Evolutionary conservation across 2,797 vertebrate species (phyloP), one percentile per base, ranked within the genome.

Genomic region (Acestrorhynchus altus): DNA sequence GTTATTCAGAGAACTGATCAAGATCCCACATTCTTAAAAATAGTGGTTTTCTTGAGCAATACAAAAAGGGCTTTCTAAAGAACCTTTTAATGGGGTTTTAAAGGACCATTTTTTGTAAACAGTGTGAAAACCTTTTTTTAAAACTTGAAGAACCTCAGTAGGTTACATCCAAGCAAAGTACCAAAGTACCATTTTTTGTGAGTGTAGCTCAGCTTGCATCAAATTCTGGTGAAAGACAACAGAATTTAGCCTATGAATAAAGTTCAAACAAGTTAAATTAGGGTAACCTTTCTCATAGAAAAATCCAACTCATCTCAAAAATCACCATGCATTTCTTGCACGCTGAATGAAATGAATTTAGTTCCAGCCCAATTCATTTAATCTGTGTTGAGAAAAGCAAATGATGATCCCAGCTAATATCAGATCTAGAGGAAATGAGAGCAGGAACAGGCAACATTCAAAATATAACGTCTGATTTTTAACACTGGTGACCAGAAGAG

Each of bases 381-480:
- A 68, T n/a, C 42, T 47, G 24, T 47, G 40, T 60, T 4, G 47
- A 20, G 28, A 47, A 24, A 60, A 39, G 28, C 24, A 18, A n/a
- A 12, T 8, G n/a, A n/a, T 64, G 42, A 40, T 28, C 47, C 57
- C 47, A 16, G 35, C 13, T 39, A 6, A 9, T 1, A 4, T 24
- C 40, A 4, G 52, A 68, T 47, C 6, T 24, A 11, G 8, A 22
- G 9, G 5, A 51, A 26, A 60, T n/a, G 42, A 9, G 11, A 40
- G 15, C 10, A 15, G n/a, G 18, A n/a, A 74, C 42, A 1, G 9
- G 5, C 10, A 54, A 8, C 26, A 31, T 39, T 67, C 4, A 76
- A 57, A 67, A 57, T 31, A 12, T 49, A 44, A 65, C 39, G 28
- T 57, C 31, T 63, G 39, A 57, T 47, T 56, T 31, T 60, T 18